phyloP scores from a whole-genome alignment of 2,113 vertebrate species.

The Morphnarchus princeps region DNA sequence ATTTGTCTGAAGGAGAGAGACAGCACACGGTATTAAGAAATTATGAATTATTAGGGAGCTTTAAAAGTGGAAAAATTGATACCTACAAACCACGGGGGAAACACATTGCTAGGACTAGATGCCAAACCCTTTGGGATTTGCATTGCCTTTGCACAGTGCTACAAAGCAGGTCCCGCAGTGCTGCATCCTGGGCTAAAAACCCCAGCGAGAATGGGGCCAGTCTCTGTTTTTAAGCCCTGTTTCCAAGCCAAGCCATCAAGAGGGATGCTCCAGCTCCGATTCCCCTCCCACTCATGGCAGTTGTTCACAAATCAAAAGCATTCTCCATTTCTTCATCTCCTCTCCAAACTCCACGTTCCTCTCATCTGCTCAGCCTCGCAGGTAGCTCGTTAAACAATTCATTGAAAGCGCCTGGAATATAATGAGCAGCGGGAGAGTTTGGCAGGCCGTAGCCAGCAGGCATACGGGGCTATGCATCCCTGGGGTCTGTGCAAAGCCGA shows the following conservation, averaged over 20 bases:
- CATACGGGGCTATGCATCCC: not conserved
- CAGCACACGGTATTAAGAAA: not conserved
- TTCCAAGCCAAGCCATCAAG: not conserved
- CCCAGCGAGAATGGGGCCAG: not conserved
- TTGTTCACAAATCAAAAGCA: not conserved
- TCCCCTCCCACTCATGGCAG: not conserved
- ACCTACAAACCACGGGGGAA: not conserved
- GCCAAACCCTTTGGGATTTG: not conserved
- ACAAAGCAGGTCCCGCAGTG: not conserved
- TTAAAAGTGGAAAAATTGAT: not conserved
- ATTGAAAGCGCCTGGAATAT: not conserved
- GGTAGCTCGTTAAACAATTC: not conserved
- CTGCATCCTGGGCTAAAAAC: not conserved
- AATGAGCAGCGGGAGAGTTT: not conserved
- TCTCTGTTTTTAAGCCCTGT: not conserved
- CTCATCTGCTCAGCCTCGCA: slow-evolving; percentile 8
- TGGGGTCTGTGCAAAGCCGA: not conserved
- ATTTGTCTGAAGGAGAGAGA: slow-evolving; percentile 12
- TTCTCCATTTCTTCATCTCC: not conserved
- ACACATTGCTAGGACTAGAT: not conserved
- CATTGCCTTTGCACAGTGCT: not conserved
- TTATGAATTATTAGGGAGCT: slow-evolving; percentile 34
- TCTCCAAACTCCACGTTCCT: not conserved
- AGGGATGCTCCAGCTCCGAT: not conserved
- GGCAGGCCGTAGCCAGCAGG: not conserved